phyloP scores from a whole-genome alignment of 1,140 invertebrate genomes.

The Ceratina calcarata region DNA sequence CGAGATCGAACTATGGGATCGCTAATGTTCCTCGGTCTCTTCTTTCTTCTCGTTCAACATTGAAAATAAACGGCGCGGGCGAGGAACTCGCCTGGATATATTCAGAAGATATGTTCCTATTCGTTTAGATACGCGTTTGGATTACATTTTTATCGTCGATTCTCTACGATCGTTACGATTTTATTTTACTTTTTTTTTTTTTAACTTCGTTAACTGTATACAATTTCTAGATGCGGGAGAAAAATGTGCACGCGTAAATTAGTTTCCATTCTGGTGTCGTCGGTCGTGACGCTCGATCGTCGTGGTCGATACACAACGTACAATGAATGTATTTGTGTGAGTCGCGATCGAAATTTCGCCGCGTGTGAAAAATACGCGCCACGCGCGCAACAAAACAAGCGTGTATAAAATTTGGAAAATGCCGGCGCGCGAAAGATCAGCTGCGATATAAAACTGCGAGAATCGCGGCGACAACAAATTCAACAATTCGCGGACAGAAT shows the following conservation, averaged over 20 bases:
- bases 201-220: conserved; percentile 27
- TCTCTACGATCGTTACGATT: conserved; percentile 41
- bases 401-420: conserved; percentile 24
- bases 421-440: conserved; percentile 13
- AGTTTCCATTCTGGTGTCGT: conserved; percentile 25
- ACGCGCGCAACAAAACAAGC: conserved; percentile 1
- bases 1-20: conserved; percentile 12
- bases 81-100: conserved; percentile 33
- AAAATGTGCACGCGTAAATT: conserved; percentile 28
- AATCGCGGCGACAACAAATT: conserved; percentile 14
- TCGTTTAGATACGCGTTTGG: conserved; percentile 57
- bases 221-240: conserved; percentile 22
- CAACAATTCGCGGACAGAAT: conserved; percentile 23
- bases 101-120: conserved; percentile 53
- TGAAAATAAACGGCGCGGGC: conserved; percentile 8
- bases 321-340: no score
- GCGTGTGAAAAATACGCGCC: conserved; percentile 17
- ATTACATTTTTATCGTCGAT: conserved; percentile 48
- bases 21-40: conserved; percentile 18
- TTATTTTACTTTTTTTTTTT: background rate
- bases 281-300: conserved; percentile 12
- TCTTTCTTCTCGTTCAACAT: conserved; percentile 5
- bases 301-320: background rate
- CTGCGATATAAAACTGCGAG: conserved; percentile 32
- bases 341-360: conserved; percentile 5